These are phyloP conservation scores for Phyllostomus discolor DNA, from an alignment of 2,113 vertebrate genomes.

Conservation along the genomic window DNA sequence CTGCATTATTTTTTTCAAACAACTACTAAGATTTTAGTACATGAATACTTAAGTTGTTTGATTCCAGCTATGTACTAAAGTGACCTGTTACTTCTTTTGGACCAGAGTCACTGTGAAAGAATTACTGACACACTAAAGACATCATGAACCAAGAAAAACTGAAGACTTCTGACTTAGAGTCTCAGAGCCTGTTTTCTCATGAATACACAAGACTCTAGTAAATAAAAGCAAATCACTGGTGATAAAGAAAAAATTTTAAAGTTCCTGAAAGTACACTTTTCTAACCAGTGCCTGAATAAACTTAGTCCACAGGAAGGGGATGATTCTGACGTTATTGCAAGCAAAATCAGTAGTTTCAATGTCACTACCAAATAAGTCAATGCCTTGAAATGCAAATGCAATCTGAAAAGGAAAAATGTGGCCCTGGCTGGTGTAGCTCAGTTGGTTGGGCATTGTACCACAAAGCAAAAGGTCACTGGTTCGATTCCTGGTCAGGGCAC, in stretches of 20 bases:
- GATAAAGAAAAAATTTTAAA: not conserved
- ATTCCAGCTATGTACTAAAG: not conserved
- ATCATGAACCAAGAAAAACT: not conserved
- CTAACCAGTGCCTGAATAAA: not conserved
- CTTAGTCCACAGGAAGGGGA: not conserved
- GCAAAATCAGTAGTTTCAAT: conserved; percentile 10
- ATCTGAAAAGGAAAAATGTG: not conserved
- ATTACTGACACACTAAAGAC: not conserved
- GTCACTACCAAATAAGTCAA: not conserved
- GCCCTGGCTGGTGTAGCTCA: too few relatives aligned
- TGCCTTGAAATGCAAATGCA: not conserved
- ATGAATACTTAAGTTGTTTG: conserved; percentile 21
- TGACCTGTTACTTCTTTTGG: conserved; percentile 28
- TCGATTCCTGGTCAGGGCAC: too few relatives aligned
- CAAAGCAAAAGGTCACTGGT: too few relatives aligned
- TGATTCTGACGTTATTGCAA: not conserved
- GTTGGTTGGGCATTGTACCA: too few relatives aligned
- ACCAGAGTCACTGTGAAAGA: conserved; percentile 2
- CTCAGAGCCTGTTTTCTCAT: not conserved
- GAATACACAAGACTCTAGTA: not conserved
- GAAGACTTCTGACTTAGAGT: not conserved
- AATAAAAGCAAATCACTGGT: conserved; percentile 30
- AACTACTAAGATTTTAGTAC: conserved; percentile 2
- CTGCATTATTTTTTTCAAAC: conserved; percentile 42
- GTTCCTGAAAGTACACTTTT: conserved; percentile 15